Evolutionary conservation across 2,888 invertebrate species (phyloP).

Genomic region (Trilocha varians): DNA sequence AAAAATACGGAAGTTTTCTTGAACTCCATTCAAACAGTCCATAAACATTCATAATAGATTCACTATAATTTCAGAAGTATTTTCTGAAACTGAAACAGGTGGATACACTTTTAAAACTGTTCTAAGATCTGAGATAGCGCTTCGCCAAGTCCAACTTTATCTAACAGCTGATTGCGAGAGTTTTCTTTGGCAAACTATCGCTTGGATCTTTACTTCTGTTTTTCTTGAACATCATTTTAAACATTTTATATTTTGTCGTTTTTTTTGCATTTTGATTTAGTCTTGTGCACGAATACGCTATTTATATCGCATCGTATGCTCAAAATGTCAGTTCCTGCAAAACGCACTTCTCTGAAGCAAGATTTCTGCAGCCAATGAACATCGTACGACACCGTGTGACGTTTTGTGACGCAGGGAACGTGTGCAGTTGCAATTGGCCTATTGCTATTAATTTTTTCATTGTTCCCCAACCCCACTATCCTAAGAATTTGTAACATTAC

Average conservation of each 20-base stretch:
- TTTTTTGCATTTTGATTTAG: not conserved
- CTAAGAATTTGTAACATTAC: too few relatives aligned
- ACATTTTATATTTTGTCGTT: constrained; percentile 12
- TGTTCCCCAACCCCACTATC: too few relatives aligned
- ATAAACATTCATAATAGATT: constrained; percentile 20
- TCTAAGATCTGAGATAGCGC: constrained; percentile 51
- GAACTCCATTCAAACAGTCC: constrained; percentile 14
- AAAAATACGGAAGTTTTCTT: constrained; percentile 5
- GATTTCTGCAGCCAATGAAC: too few relatives aligned
- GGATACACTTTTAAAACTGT: constrained; percentile 51
- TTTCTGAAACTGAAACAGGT: constrained; percentile 32
- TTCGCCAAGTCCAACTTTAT: constrained; percentile 50
- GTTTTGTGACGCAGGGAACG: too few relatives aligned
- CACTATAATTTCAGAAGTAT: constrained; percentile 32
- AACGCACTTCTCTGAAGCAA: too few relatives aligned
- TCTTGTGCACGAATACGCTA: too few relatives aligned
- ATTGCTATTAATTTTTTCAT: too few relatives aligned
- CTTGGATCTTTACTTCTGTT: constrained; percentile 40
- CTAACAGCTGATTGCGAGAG: constrained; percentile 60
- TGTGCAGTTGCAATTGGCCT: too few relatives aligned
- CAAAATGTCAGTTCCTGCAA: too few relatives aligned
- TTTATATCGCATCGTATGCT: too few relatives aligned
- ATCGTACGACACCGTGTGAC: too few relatives aligned
- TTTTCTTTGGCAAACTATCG: constrained; percentile 44
- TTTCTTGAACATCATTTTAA: constrained; percentile 8